phyloP scores from a whole-genome alignment of 2,113 vertebrate species.

The Albula goreensis region DNA sequence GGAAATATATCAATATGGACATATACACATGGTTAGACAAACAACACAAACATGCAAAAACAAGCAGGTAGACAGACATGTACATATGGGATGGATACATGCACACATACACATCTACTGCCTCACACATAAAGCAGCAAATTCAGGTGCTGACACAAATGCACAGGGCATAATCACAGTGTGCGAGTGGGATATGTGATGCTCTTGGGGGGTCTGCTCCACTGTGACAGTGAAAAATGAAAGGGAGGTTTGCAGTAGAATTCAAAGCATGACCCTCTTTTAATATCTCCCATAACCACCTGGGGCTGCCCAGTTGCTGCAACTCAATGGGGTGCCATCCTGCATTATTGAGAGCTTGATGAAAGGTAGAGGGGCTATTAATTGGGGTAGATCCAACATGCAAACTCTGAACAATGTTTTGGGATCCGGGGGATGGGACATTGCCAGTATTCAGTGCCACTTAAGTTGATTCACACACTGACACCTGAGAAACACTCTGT shows the following conservation, averaged over 20 bases:
- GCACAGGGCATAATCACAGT: neutral
- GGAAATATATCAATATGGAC: neutral
- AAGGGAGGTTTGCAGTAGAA: neutral
- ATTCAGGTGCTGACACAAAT: neutral
- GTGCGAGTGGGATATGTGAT: neutral
- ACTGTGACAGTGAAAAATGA: conserved; percentile 12
- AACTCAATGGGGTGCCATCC: too few species aligned
- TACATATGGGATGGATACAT: neutral
- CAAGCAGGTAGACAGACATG: too few species aligned
- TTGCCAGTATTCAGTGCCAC: too few species aligned
- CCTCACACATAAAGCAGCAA: neutral
- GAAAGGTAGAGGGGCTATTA: too few species aligned
- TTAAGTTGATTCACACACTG: too few species aligned
- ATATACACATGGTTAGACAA: neutral
- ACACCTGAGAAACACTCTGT: too few species aligned
- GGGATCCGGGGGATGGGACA: too few species aligned
- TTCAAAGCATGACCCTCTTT: conserved; percentile 12
- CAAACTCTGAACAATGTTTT: too few species aligned
- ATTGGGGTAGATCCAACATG: too few species aligned
- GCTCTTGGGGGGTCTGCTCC: neutral
- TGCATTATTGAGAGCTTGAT: too few species aligned
- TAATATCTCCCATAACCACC: conserved; percentile 5
- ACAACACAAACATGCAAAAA: neutral
- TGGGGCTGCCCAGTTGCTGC: neutral
- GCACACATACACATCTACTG: neutral